A percentile compares a stretch with the other conserved stretches of the same genome.
Evolutionary conservation across 2,113 vertebrate species (phyloP).

Genomic region (Corapipo altera): DNA sequence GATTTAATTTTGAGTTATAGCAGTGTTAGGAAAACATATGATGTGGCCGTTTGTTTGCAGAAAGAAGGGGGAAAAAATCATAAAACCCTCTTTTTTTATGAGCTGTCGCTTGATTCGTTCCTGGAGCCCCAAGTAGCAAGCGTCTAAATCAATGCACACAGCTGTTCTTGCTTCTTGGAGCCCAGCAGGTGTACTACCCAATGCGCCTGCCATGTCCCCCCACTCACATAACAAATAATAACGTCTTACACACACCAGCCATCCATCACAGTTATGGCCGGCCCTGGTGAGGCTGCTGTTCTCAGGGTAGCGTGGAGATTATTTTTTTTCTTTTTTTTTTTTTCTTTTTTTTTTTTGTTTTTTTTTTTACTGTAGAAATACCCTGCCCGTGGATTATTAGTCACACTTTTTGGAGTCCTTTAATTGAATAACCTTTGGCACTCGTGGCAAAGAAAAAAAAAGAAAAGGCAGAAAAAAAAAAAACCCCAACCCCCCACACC

Average conservation of each 20-base stretch:
- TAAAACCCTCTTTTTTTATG: constrained; percentile 92
- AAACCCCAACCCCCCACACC: constrained; percentile 1
- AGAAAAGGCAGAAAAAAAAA: background rate
- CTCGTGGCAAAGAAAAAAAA: constrained; percentile 24
- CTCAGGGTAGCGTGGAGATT: constrained; percentile 56
- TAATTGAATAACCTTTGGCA: constrained; percentile 79
- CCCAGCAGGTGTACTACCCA: constrained; percentile 96
- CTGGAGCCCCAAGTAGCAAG: constrained; percentile 88
- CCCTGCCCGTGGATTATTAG: constrained; percentile 67
- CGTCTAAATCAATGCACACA: constrained; percentile 95
- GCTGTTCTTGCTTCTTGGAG: constrained; percentile 92
- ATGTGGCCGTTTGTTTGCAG: constrained; percentile 95
- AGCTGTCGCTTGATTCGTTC: constrained; percentile 97
- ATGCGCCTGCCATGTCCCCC: constrained; percentile 84
- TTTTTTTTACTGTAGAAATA: constrained; percentile 49
- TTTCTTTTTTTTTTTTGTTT: background rate
- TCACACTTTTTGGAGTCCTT: constrained; percentile 73
- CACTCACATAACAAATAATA: constrained; percentile 98
- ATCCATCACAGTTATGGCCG: constrained; percentile 93
- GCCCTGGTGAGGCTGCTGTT: constrained; percentile 76
- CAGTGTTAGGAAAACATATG: constrained; percentile 92
- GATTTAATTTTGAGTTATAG: constrained; percentile 89
- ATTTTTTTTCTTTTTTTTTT: background rate
- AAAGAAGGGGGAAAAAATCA: constrained; percentile 78
- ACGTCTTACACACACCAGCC: constrained; percentile 89